Evolutionary conservation across 1,140 invertebrate genomes (phyloP), one percentile per base, ranked within the genome.

Genomic region (Pseudoatta argentina): DNA sequence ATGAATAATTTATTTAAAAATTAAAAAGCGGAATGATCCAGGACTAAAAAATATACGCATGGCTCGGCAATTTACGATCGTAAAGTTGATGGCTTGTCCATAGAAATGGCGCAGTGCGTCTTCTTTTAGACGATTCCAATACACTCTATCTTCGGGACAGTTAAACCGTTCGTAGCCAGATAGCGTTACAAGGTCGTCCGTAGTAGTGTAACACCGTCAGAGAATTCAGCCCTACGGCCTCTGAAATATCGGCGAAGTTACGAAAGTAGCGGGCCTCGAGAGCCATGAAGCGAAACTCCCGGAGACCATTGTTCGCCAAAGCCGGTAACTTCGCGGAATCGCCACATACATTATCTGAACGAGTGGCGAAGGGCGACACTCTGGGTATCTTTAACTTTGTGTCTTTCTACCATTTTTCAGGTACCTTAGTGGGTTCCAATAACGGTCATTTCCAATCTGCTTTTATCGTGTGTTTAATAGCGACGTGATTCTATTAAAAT

Each of bases 161-260:
- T 92, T 93, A 92, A 93, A 91, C 83, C 89, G 88, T 81, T 91
- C 75, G 86, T 89, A 76, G 69, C 69, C 91, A 88, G 88, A 87
- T 89, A 90, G 89, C 93, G 91, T 93, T 92, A 89, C 87, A 89
- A 90, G 90, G 79, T 88, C 89, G 86, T 87, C 71, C 63, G 55
- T 86, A 87, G 87, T 85, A 88, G 87, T 88, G 87, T 83, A 73
- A 83, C 69, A 34, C 63, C 89, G 75, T 63, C 86, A 81, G 88
- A 90, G 81, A 90, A 91, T 90, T 91, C 88, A 77, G 64, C 48
- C 88, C 67, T 64, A 87, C 89, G 87, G 69, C 86, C 91, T 86
- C 87, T 94, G 89, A 95, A 94, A 94, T 95, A 95, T 94, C 86
- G 93, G 86, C 90, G 53, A 95, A 94, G 92, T 95, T 95, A 94